Percentiles rank a stretch among this genome's conserved stretches.
These are phyloP conservation scores for Hipposideros larvatus DNA, from an alignment of 2,797 vertebrate species.

Conservation along the genomic window DNA sequence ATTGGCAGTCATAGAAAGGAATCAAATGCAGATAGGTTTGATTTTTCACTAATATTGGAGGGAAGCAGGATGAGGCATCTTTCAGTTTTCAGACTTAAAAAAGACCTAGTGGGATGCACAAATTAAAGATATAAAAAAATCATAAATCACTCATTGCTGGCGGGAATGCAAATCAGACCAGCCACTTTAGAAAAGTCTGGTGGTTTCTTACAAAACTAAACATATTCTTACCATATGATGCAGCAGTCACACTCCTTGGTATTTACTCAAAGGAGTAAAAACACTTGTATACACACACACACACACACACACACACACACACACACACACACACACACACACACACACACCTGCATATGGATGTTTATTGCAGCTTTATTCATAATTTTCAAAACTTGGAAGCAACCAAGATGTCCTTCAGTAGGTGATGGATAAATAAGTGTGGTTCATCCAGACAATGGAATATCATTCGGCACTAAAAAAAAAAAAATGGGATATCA, in stretches of 20 bases:
- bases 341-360: too few relatives aligned
- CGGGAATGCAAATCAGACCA: background rate
- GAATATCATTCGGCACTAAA: background rate
- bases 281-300: background rate
- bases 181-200: background rate
- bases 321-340: background rate
- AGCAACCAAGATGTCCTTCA: background rate
- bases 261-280: background rate
- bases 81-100: background rate
- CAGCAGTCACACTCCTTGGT: background rate
- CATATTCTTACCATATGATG: background rate
- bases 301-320: too few relatives aligned
- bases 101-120: background rate
- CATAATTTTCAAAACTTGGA: background rate
- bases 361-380: background rate
- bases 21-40: background rate
- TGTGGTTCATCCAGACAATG: background rate
- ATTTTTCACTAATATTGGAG: background rate
- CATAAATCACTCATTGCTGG: background rate
- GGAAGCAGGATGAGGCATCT: background rate
- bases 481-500: background rate
- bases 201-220: background rate
- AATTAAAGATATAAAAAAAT: slow-evolving; percentile 31
- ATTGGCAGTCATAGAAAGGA: background rate
- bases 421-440: background rate